Conservation (phyloP, 2,888 invertebrate genomes). For the Acrobasis consociella region DNA sequence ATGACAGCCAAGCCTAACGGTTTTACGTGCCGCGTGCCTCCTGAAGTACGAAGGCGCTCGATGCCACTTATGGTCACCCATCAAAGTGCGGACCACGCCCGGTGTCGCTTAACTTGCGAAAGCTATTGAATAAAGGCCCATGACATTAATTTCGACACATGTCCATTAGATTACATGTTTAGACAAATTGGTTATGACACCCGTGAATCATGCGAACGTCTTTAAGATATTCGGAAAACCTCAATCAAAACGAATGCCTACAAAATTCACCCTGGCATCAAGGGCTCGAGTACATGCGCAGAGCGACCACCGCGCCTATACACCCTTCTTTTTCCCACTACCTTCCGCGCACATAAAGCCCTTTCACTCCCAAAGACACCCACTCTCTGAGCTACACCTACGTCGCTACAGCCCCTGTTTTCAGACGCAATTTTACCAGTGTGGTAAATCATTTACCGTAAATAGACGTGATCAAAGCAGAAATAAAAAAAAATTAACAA, state of each 20-base stretch:
- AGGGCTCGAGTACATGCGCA: constrained; percentile 54
- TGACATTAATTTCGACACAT: not conserved
- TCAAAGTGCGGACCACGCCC: too few relatives aligned
- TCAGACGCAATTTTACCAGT: constrained; percentile 45
- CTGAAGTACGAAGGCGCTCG: not conserved
- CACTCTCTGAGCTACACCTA: constrained; percentile 59
- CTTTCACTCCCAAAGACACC: constrained; percentile 61
- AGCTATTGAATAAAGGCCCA: too few relatives aligned
- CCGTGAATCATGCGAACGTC: constrained; percentile 31
- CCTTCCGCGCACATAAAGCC: constrained; percentile 28
- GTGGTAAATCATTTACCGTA: too few relatives aligned
- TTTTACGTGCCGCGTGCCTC: not conserved
- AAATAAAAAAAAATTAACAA: too few relatives aligned
- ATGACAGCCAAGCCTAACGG: too few relatives aligned
- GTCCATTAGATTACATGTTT: not conserved
- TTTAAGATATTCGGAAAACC: constrained; percentile 55
- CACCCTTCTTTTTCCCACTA: constrained; percentile 40
- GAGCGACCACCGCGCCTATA: constrained; percentile 48
- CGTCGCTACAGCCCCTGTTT: constrained; percentile 65
- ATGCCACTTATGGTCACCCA: too few relatives aligned
- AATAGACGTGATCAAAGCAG: too few relatives aligned
- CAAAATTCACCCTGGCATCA: constrained; percentile 64
- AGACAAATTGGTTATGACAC: not conserved
- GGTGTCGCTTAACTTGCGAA: too few relatives aligned
- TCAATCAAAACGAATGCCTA: constrained; percentile 70